Conservation (phyloP, 2,113 vertebrate species). For the Cercocebus atys region DNA sequence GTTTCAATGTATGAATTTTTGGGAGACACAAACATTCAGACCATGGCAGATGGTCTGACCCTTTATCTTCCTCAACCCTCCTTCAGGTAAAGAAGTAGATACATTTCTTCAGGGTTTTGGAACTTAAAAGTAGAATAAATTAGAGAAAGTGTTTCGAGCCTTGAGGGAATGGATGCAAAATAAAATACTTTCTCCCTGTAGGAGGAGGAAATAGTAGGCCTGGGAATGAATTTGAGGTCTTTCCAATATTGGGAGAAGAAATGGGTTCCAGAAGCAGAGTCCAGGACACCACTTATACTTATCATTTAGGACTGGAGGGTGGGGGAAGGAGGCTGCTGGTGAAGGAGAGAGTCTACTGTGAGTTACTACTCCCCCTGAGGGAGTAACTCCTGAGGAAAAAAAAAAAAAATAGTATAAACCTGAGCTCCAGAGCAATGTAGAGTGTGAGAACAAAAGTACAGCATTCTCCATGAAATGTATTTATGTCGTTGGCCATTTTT, state of each 20-base stretch:
- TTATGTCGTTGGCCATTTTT: not conserved
- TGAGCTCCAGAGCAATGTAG: no score
- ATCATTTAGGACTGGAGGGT: rapidly evolving
- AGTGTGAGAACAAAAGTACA: not conserved
- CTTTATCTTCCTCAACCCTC: not conserved
- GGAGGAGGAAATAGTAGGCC: rapidly evolving
- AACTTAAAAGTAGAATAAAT: not conserved
- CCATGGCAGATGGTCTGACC: no score
- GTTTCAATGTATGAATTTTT: not conserved
- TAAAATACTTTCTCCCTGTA: not conserved
- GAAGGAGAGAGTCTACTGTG: not conserved
- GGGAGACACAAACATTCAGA: not conserved
- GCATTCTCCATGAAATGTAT: not conserved
- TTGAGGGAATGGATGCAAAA: not conserved
- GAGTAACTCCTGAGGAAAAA: not conserved
- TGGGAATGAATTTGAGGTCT: not conserved
- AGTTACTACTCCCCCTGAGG: not conserved
- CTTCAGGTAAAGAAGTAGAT: not conserved
- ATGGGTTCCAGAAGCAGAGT: not conserved
- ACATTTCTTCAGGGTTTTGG: not conserved
- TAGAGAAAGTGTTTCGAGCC: not conserved
- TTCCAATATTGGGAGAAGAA: not conserved
- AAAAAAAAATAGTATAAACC: not conserved
- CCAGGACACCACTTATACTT: rapidly evolving
- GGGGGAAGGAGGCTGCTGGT: not conserved